These are phyloP conservation scores for Notothenia coriiceps DNA, from an alignment of 2,113 vertebrate species.

Conservation along the genomic window DNA sequence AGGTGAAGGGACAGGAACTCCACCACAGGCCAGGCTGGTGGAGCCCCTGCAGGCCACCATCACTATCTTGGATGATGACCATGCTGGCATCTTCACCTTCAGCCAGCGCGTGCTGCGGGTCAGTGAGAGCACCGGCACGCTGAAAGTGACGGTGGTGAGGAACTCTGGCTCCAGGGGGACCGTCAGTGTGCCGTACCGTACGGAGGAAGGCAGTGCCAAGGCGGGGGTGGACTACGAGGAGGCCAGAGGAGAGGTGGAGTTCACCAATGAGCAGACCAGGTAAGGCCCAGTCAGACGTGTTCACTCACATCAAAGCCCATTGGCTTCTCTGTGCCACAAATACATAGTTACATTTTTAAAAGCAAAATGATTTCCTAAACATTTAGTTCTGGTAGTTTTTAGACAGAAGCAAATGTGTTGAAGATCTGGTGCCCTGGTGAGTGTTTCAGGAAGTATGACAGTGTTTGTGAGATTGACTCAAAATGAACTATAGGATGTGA, in stretches of 20 bases:
- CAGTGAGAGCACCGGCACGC: conserved; percentile 90
- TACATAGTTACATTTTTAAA: not conserved
- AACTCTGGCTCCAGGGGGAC: conserved; percentile 92
- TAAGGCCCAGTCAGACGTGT: conserved; percentile 74
- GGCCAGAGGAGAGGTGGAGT: conserved; percentile 90
- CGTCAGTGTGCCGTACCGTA: conserved; percentile 91
- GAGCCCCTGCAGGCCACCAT: conserved; percentile 89
- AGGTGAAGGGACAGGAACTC: conserved; percentile 66
- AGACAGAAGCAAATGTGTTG: not conserved
- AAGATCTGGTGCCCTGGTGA: not conserved
- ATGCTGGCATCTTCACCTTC: conserved; percentile 95
- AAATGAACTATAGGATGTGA: too few relatives aligned
- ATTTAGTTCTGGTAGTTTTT: not conserved
- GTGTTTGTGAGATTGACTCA: not conserved
- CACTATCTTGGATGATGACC: conserved; percentile 96
- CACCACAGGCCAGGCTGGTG: conserved; percentile 86
- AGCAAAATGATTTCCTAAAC: not conserved
- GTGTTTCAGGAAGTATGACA: not conserved
- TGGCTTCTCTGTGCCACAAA: not conserved
- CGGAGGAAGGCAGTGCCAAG: conserved; percentile 90
- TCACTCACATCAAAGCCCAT: not conserved
- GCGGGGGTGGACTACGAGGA: conserved; percentile 93
- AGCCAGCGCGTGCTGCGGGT: conserved; percentile 87
- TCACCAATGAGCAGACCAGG: conserved; percentile 92
- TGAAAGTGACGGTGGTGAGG: conserved; percentile 89